Base-by-base conservation (phyloP, 2,797 vertebrate genomes). In the Sternarchorhynchus goeldii region DNA sequence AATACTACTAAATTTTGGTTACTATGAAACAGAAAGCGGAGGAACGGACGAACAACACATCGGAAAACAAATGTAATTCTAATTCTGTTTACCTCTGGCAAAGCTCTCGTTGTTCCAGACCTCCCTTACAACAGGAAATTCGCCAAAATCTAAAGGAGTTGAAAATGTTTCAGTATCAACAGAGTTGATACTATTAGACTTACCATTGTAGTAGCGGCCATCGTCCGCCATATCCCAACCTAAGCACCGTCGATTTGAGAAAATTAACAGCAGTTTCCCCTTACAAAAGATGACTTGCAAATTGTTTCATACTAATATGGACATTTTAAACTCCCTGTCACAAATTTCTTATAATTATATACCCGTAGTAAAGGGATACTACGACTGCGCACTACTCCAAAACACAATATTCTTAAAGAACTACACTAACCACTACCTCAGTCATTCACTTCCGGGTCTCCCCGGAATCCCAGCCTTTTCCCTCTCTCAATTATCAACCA, bases 141-240 rank as follows among this genome's bases (percentile, higher is more conserved):
- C 76, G 10, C 67, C 86, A 4, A 1, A 32, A 65, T 87, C 91
- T 93, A 32, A 62, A 56, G 82, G 50, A 77, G 20, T 14, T 82
- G 32, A 80, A 21, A 69, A 77, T 72, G 60, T 0, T 39, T 78
- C 17, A 86, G 80, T 36, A 34, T 81, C 0, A 82, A 8, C 36
- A 63, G 6, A 69, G 73, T 36, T 66, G 21, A 69, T 62, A 80
- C 41, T 3, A 34, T 65, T 6, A 14, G 12, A 85, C 90, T 91
- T 86, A 92, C 93, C 92, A 68, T 88, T 92, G 88, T 92, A 90
- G 83, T 90, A 92, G 73, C 90, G 87, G 7, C 90, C 88, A 85
- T 91, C 84, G 17, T 93, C 92, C 56, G 79, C 90, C 92, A 93
- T 93, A n/a, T 90, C 90, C 71, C 7, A 32, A 18, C 57, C 6